These are phyloP conservation scores for Phytoseiulus persimilis DNA, from an alignment of 2,888 invertebrate species.

Conservation along the genomic window DNA sequence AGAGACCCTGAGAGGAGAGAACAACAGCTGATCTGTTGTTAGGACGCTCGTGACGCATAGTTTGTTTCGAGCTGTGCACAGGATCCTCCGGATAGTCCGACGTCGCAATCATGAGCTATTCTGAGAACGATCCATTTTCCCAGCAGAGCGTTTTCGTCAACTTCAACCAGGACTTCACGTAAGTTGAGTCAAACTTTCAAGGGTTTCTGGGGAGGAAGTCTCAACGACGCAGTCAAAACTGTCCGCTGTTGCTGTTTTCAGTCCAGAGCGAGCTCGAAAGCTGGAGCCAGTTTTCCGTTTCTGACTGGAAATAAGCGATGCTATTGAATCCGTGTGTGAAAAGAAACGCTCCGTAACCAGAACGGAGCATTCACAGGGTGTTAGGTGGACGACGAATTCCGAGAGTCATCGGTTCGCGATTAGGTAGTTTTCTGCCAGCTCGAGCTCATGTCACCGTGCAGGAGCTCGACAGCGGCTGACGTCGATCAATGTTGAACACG, in stretches of 20 bases:
- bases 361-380: too few species aligned
- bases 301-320: background rate
- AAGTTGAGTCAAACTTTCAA: slow-evolving; percentile 56
- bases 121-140: slow-evolving; percentile 21
- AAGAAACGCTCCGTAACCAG: too few species aligned
- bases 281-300: background rate
- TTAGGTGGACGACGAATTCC: too few species aligned
- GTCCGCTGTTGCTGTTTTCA: background rate
- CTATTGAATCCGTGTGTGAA: too few species aligned
- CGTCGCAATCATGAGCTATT: background rate
- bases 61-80: background rate
- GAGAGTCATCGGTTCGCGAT: too few species aligned
- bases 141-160: slow-evolving; percentile 65
- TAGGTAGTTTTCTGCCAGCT: too few species aligned
- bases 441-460: too few species aligned
- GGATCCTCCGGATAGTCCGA: background rate
- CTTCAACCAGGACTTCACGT: slow-evolving; percentile 97
- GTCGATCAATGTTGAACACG: too few species aligned
- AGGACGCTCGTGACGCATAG: background rate
- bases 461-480: too few species aligned
- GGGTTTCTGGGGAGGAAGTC: background rate
- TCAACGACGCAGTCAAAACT: background rate
- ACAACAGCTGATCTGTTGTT: background rate
- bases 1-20: background rate
- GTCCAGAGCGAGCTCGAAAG: background rate